Percentiles rank a stretch among this genome's conserved stretches.
phyloP scores from a whole-genome alignment of 2,113 vertebrate genomes.

The Hemichromis elongatus region DNA sequence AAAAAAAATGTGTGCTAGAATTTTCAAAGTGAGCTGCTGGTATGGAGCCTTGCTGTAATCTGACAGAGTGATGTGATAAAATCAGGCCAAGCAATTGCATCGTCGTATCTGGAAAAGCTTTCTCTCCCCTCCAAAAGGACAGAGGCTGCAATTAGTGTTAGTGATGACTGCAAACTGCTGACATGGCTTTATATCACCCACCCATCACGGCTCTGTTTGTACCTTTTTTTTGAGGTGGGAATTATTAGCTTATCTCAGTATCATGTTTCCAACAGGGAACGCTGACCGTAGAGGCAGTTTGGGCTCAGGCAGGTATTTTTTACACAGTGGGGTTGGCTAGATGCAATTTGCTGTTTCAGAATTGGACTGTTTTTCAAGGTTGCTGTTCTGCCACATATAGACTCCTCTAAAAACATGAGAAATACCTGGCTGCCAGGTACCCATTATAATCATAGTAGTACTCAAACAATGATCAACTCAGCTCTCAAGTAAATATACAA shows the following conservation, averaged over 20 bases:
- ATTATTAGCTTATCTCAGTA: constrained; percentile 33
- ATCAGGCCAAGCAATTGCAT: constrained; percentile 51
- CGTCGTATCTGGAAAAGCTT: constrained; percentile 33
- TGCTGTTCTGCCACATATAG: background rate
- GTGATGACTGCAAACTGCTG: constrained; percentile 48
- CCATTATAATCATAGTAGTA: background rate
- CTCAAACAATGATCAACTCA: background rate
- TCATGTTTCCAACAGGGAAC: background rate
- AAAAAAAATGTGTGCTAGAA: background rate
- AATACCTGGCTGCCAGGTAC: background rate
- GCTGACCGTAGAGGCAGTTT: background rate
- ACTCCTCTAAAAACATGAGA: background rate
- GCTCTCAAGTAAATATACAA: background rate
- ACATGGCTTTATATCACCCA: constrained; percentile 29
- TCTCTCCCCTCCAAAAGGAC: constrained; percentile 20
- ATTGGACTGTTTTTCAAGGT: background rate
- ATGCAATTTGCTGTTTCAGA: background rate
- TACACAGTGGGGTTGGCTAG: background rate
- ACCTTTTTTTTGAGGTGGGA: background rate
- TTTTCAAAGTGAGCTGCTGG: background rate
- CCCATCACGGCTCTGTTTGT: background rate
- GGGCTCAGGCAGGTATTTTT: background rate
- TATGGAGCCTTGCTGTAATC: background rate
- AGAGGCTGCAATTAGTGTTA: constrained; percentile 56
- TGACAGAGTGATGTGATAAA: constrained; percentile 43